Percentiles rank a stretch among this genome's conserved stretches.
phyloP scores from a whole-genome alignment of 2,113 vertebrate genomes.

The Lates calcarifer region DNA sequence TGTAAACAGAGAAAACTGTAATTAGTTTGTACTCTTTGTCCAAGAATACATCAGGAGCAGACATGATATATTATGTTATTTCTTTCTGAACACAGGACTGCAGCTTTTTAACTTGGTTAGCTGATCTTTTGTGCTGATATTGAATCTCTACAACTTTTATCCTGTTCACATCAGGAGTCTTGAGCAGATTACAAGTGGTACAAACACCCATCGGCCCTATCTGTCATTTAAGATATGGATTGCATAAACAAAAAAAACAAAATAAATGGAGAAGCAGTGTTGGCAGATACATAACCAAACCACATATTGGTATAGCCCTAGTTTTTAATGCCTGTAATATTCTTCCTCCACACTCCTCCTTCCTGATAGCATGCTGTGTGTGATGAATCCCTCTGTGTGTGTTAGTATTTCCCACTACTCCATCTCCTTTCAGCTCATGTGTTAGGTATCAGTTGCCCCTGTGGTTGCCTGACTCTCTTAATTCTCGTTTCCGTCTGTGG shows the following conservation, averaged over 20 bases:
- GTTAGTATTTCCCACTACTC: conserved; percentile 34
- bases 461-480: conserved; percentile 51
- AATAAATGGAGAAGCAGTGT: neutral
- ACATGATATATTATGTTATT: conserved; percentile 8
- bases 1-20: neutral
- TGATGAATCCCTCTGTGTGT: conserved; percentile 23
- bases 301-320: neutral
- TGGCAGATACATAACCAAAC: neutral
- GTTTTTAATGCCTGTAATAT: conserved; percentile 13
- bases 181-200: neutral
- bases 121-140: neutral
- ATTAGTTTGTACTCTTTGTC: conserved; percentile 42
- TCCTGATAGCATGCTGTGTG: conserved; percentile 8
- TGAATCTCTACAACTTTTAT: neutral
- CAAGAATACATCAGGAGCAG: conserved; percentile 4
- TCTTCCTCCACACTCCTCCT: neutral
- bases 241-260: neutral
- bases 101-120: neutral
- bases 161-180: neutral
- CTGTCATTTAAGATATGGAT: neutral
- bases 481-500: conserved; percentile 52
- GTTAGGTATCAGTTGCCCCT: conserved; percentile 52
- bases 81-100: neutral
- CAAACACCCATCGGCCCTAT: neutral
- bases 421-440: conserved; percentile 52